A percentile compares a stretch with the other conserved stretches of the same genome.
phyloP scores from a whole-genome alignment of 2,113 vertebrate genomes.

The Istiophorus platypterus region DNA sequence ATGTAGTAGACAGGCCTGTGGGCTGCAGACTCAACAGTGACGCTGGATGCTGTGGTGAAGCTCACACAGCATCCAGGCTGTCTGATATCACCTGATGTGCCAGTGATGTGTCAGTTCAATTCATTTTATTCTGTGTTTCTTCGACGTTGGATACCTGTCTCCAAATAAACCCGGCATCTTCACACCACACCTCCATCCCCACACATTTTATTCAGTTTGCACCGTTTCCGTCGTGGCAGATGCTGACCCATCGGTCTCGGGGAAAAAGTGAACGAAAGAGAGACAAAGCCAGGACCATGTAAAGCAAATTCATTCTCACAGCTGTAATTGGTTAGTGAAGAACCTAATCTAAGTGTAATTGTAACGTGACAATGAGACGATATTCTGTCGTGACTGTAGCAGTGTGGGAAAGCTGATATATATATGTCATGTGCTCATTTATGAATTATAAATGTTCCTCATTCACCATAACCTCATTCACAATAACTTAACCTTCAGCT shows the following conservation, averaged over 20 bases:
- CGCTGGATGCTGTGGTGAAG: neutral
- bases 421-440: conserved; percentile 23
- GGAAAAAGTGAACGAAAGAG: neutral
- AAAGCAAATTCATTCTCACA: neutral
- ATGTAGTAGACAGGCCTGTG: conserved; percentile 51
- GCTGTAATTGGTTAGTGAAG: conserved; percentile 2
- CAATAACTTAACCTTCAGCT: conserved; percentile 48
- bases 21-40: neutral
- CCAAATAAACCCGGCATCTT: neutral
- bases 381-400: neutral
- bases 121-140: neutral
- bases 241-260: neutral
- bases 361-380: neutral
- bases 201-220: neutral
- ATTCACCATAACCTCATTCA: conserved; percentile 62
- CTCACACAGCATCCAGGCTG: neutral
- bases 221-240: neutral
- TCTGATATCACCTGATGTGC: neutral
- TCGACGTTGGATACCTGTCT: too few relatives aligned
- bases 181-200: neutral
- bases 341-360: neutral
- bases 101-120: neutral
- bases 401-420: conserved; percentile 15
- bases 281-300: neutral
- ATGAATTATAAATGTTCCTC: conserved; percentile 48